Evolutionary conservation across 1,140 invertebrate genomes (phyloP).

Genomic region (Caenorhabditis briggsae): DNA sequence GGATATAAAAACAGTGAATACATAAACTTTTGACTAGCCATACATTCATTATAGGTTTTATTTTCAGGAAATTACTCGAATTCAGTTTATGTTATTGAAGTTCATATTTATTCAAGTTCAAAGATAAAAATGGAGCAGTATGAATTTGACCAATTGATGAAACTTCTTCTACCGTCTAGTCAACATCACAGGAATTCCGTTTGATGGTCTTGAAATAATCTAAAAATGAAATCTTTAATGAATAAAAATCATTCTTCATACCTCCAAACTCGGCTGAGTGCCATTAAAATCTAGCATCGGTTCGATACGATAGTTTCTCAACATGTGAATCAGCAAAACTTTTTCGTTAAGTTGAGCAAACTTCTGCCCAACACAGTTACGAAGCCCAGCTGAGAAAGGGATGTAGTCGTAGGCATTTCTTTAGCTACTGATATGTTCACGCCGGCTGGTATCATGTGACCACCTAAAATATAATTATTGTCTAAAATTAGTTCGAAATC

Average conservation of each 20-base stretch:
- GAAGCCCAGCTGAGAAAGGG: slow-evolving; percentile 79
- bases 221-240: neutral
- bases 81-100: too few species aligned
- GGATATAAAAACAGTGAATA: neutral
- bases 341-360: slow-evolving; percentile 89
- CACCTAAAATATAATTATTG: slow-evolving; percentile 58
- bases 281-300: slow-evolving; percentile 60
- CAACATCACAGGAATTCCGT: slow-evolving; percentile 14
- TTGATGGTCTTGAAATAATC: slow-evolving; percentile 10
- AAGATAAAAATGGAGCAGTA: too few species aligned
- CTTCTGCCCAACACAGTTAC: slow-evolving; percentile 82
- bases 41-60: too few species aligned
- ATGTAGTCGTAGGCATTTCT: slow-evolving; percentile 79
- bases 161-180: neutral
- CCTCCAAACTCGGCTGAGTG: neutral
- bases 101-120: too few species aligned
- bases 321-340: slow-evolving; percentile 87
- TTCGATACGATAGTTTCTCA: slow-evolving; percentile 84
- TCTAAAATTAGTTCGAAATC: neutral
- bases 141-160: too few species aligned
- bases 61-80: too few species aligned
- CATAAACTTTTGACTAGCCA: neutral
- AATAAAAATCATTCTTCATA: neutral
- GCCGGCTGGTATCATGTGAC: slow-evolving; percentile 74
- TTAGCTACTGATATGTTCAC: slow-evolving; percentile 73